Conservation (phyloP, 1,140 invertebrate species). For the Drosophila serrata region DNA sequence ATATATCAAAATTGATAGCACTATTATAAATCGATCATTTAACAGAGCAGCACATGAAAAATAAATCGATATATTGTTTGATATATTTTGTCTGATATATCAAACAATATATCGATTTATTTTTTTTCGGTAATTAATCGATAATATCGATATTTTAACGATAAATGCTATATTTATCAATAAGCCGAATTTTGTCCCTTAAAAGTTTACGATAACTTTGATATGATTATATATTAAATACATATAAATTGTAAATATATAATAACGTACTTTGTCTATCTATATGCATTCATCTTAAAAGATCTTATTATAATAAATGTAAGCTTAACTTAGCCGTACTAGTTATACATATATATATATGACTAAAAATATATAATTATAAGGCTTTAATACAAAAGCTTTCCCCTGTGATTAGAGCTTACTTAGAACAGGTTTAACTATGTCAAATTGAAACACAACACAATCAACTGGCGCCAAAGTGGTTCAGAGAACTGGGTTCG, state of each 20-base stretch:
- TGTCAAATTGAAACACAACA: neutral
- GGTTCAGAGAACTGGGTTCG: slow-evolving; percentile 4
- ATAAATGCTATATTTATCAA: neutral
- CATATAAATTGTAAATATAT: neutral
- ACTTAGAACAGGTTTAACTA: slow-evolving; percentile 4
- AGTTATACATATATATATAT: no score
- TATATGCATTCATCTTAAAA: neutral
- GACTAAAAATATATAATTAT: no score
- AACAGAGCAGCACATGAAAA: neutral
- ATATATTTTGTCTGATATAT: no score
- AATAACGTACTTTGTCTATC: neutral
- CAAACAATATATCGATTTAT: no score
- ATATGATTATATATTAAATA: neutral
- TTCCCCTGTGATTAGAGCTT: neutral
- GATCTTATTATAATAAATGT: neutral
- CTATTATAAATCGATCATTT: neutral
- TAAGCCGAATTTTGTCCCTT: neutral
- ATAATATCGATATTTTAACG: neutral
- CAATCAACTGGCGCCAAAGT: slow-evolving; percentile 5
- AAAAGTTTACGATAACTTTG: neutral
- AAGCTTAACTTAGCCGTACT: neutral
- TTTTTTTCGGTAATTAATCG: no score
- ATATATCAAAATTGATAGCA: neutral
- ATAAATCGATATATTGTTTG: neutral
- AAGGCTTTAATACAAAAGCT: neutral